Base-by-base conservation (phyloP, 37 sponge, comb jelly and placozoan species). In the Hormiphora californensis region DNA sequence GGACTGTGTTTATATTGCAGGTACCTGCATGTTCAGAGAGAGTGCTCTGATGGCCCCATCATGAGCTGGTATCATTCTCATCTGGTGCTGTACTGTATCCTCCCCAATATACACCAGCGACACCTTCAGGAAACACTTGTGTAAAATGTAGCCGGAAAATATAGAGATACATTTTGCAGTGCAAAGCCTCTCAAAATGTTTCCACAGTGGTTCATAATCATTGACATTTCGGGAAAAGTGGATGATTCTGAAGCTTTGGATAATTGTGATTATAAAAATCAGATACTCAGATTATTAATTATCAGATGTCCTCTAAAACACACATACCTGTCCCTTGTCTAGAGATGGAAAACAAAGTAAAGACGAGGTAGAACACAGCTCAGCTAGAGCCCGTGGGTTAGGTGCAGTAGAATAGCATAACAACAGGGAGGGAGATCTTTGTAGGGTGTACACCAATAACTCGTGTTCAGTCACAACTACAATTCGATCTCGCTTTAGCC, bases 41-140 rank as follows among this genome's bases (percentile, higher is more conserved):
- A 73, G 44, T 25, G 43, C 25, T 19, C 46, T 46, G 44, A 73
- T 22, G 2, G 41, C 7, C 46, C 35, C 35, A n/a, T 43, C 25
- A 46, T 73, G 81, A 33, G 81, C 81, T 0, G 81, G 81, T 2
- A 73, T 73, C 81, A 73, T 73, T 28, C 81, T 22, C 81, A 73
- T 73, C 46, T 73, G 81, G 23, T 22, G 0, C 27, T 73, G 81
- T 1, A 46, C 7, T n/a, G n/a, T n/a, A 21, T 73, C 81, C 81
- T 73, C 81, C 27, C 46, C 43, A 27, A 73, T 73, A 28, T 41
- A 43, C 1, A 73, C 81, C 81, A 73, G 81, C 25, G 36, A 73
- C 44, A 73, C 81, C n/a, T n/a, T n/a, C n/a, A n/a, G n/a, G n/a
- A n/a, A n/a, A n/a, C n/a, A n/a, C n/a, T n/a, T n/a, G n/a, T n/a